Conservation (phyloP, 1,140 invertebrate genomes). For the Aphaenogaster ashmeadi region DNA sequence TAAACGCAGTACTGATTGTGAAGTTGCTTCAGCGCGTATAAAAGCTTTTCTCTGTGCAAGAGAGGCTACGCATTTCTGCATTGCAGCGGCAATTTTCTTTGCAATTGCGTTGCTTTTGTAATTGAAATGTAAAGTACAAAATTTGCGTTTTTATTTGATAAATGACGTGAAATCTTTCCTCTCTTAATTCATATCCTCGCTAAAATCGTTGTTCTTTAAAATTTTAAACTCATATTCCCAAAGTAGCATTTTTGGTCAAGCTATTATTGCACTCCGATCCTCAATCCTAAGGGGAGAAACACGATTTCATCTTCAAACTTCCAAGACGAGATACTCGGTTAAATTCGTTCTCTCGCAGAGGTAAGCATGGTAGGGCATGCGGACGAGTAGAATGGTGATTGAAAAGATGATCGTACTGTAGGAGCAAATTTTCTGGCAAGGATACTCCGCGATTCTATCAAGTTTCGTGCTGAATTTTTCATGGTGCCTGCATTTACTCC, state of each 20-base stretch:
- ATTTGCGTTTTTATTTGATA: background rate
- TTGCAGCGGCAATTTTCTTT: background rate
- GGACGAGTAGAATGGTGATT: conserved; percentile 61
- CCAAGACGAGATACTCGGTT: conserved; percentile 5
- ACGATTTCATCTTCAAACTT: conserved; percentile 29
- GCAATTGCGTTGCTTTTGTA: background rate
- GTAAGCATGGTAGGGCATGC: conserved; percentile 23
- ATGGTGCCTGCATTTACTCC: conserved; percentile 45
- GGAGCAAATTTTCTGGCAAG: conserved; percentile 34
- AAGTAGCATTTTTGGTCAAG: background rate
- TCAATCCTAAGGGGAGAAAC: conserved; percentile 19
- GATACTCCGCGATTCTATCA: conserved; percentile 37
- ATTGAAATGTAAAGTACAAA: background rate
- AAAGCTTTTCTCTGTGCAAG: background rate
- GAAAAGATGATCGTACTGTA: conserved; percentile 58
- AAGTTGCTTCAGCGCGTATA: conserved; percentile 2
- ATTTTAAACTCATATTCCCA: background rate
- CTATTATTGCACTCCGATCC: conserved; percentile 28
- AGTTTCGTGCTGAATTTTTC: conserved; percentile 72
- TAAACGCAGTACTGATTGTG: conserved; percentile 27
- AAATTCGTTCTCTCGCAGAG: conserved; percentile 38
- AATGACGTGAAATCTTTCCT: background rate
- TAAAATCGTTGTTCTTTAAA: conserved; percentile 13
- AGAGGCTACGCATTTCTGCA: background rate
- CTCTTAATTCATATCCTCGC: background rate